phyloP scores from a whole-genome alignment of 2,797 vertebrate species.

The Sebastolobus alascanus region DNA sequence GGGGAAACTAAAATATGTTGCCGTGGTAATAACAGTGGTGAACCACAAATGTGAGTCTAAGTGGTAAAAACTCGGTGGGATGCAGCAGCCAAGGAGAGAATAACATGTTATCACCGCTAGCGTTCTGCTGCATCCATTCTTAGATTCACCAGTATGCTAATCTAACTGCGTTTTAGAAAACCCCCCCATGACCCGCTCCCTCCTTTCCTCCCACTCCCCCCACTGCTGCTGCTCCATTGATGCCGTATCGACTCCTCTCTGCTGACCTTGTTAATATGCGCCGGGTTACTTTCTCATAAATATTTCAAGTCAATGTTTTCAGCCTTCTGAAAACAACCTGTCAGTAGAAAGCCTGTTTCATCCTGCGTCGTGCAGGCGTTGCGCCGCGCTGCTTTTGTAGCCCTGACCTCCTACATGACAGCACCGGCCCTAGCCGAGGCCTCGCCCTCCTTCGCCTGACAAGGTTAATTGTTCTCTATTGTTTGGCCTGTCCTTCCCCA shows the following conservation, averaged over 20 bases:
- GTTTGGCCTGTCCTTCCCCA: constrained; percentile 67
- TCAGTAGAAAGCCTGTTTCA: constrained; percentile 77
- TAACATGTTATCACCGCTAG: constrained; percentile 44
- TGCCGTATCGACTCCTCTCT: constrained; percentile 70
- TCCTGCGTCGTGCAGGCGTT: constrained; percentile 55
- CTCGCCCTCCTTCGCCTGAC: constrained; percentile 74
- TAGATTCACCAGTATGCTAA: constrained; percentile 68
- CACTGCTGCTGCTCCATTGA: constrained; percentile 65
- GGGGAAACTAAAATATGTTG: constrained; percentile 45
- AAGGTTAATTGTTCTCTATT: constrained; percentile 81
- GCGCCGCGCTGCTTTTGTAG: constrained; percentile 72
- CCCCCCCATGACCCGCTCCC: constrained; percentile 43
- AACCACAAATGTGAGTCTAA: constrained; percentile 51
- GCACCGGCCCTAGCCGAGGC: constrained; percentile 56
- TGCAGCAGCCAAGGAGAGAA: constrained; percentile 42
- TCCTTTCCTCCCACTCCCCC: constrained; percentile 46
- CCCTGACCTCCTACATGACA: constrained; percentile 81
- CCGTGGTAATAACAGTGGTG: constrained; percentile 59
- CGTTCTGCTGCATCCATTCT: constrained; percentile 61
- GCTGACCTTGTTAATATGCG: constrained; percentile 84
- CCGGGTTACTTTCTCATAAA: constrained; percentile 84
- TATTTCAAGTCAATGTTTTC: constrained; percentile 84
- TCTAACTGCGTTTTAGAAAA: constrained; percentile 61
- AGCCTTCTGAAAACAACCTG: constrained; percentile 83
- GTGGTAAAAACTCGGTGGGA: constrained; percentile 53